These are phyloP conservation scores for Myotis yumanensis DNA, from an alignment of 2,113 vertebrate genomes.

Conservation along the genomic window DNA sequence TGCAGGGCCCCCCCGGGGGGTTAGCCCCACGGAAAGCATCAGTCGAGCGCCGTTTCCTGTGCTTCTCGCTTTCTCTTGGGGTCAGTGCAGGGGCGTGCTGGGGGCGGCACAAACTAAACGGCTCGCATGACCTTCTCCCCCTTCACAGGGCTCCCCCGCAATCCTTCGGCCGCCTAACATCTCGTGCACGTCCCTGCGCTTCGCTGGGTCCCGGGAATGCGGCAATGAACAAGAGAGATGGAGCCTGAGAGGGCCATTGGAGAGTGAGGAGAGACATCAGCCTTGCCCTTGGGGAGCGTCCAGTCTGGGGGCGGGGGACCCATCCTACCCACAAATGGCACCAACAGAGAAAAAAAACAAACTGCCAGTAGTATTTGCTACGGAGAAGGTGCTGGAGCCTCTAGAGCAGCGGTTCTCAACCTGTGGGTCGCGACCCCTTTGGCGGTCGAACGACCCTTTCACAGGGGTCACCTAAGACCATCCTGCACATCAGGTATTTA, in stretches of 20 bases:
- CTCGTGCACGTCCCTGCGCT: rapidly evolving
- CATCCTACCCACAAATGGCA: background rate
- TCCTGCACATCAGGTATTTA: too few relatives aligned
- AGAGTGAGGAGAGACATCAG: rapidly evolving
- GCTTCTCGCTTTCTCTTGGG: background rate
- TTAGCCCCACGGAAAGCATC: background rate
- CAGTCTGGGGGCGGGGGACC: background rate
- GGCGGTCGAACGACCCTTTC: too few relatives aligned
- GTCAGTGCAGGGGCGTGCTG: rapidly evolving
- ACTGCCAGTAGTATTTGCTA: rapidly evolving
- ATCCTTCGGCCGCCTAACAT: background rate
- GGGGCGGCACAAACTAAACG: background rate
- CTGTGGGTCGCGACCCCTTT: too few relatives aligned
- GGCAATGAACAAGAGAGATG: background rate
- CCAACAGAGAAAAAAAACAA: background rate
- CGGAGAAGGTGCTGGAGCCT: rapidly evolving
- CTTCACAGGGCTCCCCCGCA: rapidly evolving
- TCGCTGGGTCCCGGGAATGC: background rate
- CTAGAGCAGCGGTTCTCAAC: too few relatives aligned
- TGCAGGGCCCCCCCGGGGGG: background rate
- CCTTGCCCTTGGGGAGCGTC: rapidly evolving
- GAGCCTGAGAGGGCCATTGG: too few relatives aligned
- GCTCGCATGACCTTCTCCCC: background rate
- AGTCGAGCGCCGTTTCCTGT: background rate
- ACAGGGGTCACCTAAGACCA: too few relatives aligned